Evolutionary conservation across 2,888 invertebrate genomes (phyloP).

Genomic region (Ctenicera cuprea): DNA sequence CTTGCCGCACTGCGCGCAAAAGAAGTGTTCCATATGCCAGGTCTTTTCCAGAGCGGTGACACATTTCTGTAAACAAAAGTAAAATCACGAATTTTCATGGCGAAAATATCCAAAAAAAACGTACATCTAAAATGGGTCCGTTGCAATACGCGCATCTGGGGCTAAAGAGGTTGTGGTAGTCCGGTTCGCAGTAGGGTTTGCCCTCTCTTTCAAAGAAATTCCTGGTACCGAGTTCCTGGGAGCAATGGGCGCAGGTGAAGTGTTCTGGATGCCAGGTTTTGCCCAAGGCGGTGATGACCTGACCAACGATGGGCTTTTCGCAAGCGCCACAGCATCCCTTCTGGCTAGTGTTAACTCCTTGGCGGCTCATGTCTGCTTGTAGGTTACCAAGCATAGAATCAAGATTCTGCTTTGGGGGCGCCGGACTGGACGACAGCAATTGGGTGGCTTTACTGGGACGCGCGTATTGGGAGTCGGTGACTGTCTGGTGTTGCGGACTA

Average conservation of each 20-base stretch:
- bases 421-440: constrained; percentile 62
- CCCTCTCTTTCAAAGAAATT: constrained; percentile 99
- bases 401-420: constrained; percentile 74
- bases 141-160: constrained; percentile 99
- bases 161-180: constrained; percentile 99
- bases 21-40: constrained; percentile 99
- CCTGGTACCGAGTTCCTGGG: constrained; percentile 95
- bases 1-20: constrained; percentile 97
- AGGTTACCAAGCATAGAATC: constrained; percentile 93
- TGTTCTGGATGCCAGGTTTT: constrained; percentile 99
- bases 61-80: constrained; percentile 88
- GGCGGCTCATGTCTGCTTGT: constrained; percentile 98
- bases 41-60: constrained; percentile 98
- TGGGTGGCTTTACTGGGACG: constrained; percentile 76
- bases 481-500: constrained; percentile 79
- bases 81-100: neutral
- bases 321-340: constrained; percentile 99
- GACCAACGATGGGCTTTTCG: constrained; percentile 99
- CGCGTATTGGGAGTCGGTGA: constrained; percentile 82
- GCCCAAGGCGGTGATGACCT: constrained; percentile 97
- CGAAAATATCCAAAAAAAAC: constrained; percentile 63
- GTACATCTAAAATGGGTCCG: constrained; percentile 98
- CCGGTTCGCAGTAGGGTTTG: constrained; percentile 97
- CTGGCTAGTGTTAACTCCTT: constrained; percentile 98
- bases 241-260: constrained; percentile 98